Evolutionary conservation across 2,113 vertebrate genomes (phyloP).

Genomic region (Protobothrops mucrosquamatus): DNA sequence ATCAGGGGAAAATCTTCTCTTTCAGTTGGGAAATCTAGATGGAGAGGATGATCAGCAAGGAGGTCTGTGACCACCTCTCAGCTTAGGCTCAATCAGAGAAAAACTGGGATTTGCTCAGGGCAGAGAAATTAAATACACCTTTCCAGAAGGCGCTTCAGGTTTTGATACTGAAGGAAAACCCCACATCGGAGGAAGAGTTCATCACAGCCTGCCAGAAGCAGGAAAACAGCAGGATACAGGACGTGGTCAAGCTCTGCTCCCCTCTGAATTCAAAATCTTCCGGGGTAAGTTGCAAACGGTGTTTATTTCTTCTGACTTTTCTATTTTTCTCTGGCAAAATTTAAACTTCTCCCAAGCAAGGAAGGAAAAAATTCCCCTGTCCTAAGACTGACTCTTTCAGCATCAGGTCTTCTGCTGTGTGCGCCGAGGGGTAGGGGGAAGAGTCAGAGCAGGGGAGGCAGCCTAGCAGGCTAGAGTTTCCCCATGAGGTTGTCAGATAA

Average conservation of each 20-base stretch:
- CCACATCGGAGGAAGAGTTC: not conserved
- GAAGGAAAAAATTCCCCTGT: not conserved
- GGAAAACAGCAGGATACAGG: not conserved
- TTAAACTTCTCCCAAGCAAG: not conserved
- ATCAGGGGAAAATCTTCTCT: not conserved
- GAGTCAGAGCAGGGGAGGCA: not conserved
- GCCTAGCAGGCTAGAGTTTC: not conserved
- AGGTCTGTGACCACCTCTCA: slow-evolving; percentile 36
- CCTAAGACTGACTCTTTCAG: not conserved
- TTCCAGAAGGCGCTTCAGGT: not conserved
- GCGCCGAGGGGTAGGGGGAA: not conserved
- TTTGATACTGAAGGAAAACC: fast-evolving
- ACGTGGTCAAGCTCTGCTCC: not conserved
- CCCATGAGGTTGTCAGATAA: not conserved
- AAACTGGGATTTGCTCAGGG: not conserved
- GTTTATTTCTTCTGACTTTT: not conserved
- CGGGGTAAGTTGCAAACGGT: slow-evolving; percentile 54
- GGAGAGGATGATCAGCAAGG: not conserved
- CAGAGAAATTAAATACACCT: not conserved
- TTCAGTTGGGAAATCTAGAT: not conserved
- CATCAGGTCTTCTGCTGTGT: not conserved
- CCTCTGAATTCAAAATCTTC: not conserved
- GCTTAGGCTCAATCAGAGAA: not conserved
- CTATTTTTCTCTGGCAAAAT: not conserved
- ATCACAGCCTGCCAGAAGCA: not conserved